phyloP scores from a whole-genome alignment of 2,888 invertebrate species.

The Bugula neritina region DNA sequence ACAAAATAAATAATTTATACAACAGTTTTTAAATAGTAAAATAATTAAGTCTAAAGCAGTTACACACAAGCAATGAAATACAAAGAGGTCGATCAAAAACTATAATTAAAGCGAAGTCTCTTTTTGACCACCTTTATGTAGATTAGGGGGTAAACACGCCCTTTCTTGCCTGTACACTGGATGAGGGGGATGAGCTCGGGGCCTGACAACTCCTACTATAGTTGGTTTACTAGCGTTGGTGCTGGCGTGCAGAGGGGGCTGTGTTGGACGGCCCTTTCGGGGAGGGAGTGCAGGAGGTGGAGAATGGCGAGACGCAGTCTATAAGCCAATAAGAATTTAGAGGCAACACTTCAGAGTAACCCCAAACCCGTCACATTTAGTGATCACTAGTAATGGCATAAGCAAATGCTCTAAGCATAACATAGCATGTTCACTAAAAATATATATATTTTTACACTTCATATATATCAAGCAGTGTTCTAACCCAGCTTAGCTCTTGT shows the following conservation, averaged over 20 bases:
- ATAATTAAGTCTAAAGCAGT: too few species aligned
- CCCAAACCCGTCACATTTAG: neutral
- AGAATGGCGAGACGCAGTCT: neutral
- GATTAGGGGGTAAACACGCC: neutral
- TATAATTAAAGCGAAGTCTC: conserved; percentile 21
- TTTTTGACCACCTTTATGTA: neutral
- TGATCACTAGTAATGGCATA: too few species aligned
- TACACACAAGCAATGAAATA: too few species aligned
- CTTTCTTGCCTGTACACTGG: neutral
- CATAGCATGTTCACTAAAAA: neutral
- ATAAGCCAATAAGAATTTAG: neutral
- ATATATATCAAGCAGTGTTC: neutral
- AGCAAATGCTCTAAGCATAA: too few species aligned
- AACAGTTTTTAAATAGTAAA: too few species aligned
- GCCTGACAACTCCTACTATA: conserved; percentile 1
- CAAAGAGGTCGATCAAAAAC: too few species aligned
- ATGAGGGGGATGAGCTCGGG: neutral
- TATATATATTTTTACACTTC: neutral
- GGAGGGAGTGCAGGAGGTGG: conserved; percentile 1
- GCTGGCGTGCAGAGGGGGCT: neutral
- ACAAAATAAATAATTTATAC: too few species aligned
- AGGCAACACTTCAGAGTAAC: neutral
- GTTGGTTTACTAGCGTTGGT: neutral
- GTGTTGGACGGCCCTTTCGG: conserved; percentile 2
- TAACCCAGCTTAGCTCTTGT: neutral